Evolutionary conservation across 2,888 invertebrate genomes (phyloP).

Genomic region (Antitype chi): DNA sequence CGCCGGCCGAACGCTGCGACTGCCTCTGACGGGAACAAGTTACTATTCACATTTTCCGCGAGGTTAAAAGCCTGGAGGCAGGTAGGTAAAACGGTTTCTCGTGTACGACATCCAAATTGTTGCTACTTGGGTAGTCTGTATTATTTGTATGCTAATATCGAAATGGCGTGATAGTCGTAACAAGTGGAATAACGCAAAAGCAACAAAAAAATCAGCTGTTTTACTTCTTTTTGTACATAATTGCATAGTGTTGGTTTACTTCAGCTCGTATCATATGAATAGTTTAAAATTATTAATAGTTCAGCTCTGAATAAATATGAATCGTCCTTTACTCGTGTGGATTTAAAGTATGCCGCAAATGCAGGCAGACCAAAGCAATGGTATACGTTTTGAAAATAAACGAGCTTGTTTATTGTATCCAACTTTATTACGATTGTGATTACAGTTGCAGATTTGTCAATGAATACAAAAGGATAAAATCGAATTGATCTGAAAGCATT

Average conservation of each 20-base stretch:
- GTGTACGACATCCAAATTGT: conserved; percentile 58
- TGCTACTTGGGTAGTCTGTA: conserved; percentile 43
- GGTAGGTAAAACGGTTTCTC: conserved; percentile 56
- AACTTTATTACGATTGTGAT: conserved; percentile 15
- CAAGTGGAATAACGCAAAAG: conserved; percentile 7
- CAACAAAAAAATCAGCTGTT: background rate
- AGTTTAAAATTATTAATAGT: background rate
- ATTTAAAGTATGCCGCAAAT: conserved; percentile 63
- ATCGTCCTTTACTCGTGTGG: conserved; percentile 41
- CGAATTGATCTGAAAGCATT: conserved; percentile 13
- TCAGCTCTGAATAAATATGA: conserved; percentile 28
- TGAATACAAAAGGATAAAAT: background rate
- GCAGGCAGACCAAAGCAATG: conserved; percentile 57
- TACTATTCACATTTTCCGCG: conserved; percentile 61
- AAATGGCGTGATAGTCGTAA: conserved; percentile 33
- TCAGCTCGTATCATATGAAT: background rate
- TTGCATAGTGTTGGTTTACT: conserved; percentile 6
- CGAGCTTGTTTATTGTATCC: conserved; percentile 34
- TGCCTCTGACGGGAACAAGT: conserved; percentile 63
- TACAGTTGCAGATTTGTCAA: conserved; percentile 11
- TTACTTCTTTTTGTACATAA: conserved; percentile 10
- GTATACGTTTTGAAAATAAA: conserved; percentile 39
- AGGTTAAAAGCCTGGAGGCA: conserved; percentile 51
- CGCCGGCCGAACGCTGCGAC: conserved; percentile 51
- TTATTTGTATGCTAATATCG: conserved; percentile 50